Evolutionary conservation across 2,888 invertebrate genomes (phyloP), one percentile per base, ranked within the genome.

Genomic region (Synergus laeviventris): DNA sequence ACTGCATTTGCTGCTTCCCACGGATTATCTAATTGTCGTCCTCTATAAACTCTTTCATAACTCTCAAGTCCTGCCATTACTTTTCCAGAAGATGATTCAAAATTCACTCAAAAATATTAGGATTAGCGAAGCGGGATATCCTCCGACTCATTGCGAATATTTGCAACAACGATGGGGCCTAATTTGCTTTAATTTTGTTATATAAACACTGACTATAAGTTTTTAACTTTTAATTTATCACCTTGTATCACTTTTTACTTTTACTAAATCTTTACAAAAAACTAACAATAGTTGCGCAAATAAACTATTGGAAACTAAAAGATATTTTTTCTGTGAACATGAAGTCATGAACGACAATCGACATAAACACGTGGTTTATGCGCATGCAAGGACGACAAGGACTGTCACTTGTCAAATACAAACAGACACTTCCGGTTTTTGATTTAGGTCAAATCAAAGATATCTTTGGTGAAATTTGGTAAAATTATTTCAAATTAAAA

Each of bases 1-100:
- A 82, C 82, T 74, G 86, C 81, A 60, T 45, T 11, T n/a, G 83
- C 82, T 74, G 86, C 85, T 74, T 87, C 85, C 83, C 85, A 83
- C 56, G 81, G 60, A 56, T 77, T 74, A 73, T 86, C 85, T 18
- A 60, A 74, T 14, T 84, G 79, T 39, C 84, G 83, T 9, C 87
- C 88, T n/a, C 88, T 85, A 76, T 89, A 89, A n/a, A 88, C 88
- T 39, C 82, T 82, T 38, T 87, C 86, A 76, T 87, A 88, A 79
- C 83, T 84, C 73, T 88, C 86, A 54, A 87, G 75, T 36, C 87
- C 87, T 21, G 86, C 87, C 87, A 87, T 87, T 21, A 16, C 45
- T 54, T 62, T 74, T 56, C 14, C 21, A 56, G 56, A 11, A 5
- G 21, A 56, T 56, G 1, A 56, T 56, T 56, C 11, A 56, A 56